Percentiles rank a stretch among this genome's conserved stretches.
These are phyloP conservation scores for Spialia ferax DNA, from an alignment of 2,888 invertebrate genomes.

Conservation along the genomic window DNA sequence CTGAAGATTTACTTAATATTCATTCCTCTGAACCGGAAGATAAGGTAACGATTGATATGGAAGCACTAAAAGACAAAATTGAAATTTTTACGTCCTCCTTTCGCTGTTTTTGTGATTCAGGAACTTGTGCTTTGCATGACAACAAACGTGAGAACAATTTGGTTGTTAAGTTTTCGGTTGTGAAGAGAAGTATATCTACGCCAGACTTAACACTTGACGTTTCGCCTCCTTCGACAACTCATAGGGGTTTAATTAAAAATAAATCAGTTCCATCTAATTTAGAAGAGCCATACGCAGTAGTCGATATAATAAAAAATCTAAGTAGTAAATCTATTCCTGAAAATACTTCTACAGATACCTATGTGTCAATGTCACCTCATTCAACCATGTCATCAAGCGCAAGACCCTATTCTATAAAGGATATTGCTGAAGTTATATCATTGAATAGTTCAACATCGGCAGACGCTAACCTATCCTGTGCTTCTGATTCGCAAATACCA, in stretches of 20 bases:
- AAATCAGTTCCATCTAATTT: conserved; percentile 71
- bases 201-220: conserved; percentile 74
- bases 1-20: conserved; percentile 75
- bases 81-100: conserved; percentile 73
- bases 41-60: conserved; percentile 67
- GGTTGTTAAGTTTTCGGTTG: conserved; percentile 76
- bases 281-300: conserved; percentile 74
- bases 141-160: conserved; percentile 66
- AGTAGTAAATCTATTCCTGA: conserved; percentile 46
- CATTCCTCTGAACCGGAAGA: conserved; percentile 57
- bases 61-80: conserved; percentile 59
- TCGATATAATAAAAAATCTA: conserved; percentile 62
- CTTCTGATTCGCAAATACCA: conserved; percentile 71
- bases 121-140: conserved; percentile 69
- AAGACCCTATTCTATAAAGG: conserved; percentile 76
- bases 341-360: conserved; percentile 43
- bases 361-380: conserved; percentile 67
- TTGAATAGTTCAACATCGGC: conserved; percentile 69
- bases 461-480: conserved; percentile 66
- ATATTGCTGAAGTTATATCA: conserved; percentile 77
- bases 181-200: conserved; percentile 80
- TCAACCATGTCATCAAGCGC: conserved; percentile 64
- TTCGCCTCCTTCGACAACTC: conserved; percentile 67
- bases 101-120: conserved; percentile 78
- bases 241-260: conserved; percentile 65